phyloP scores from a whole-genome alignment of 2,888 invertebrate genomes.

The Meganola albula region DNA sequence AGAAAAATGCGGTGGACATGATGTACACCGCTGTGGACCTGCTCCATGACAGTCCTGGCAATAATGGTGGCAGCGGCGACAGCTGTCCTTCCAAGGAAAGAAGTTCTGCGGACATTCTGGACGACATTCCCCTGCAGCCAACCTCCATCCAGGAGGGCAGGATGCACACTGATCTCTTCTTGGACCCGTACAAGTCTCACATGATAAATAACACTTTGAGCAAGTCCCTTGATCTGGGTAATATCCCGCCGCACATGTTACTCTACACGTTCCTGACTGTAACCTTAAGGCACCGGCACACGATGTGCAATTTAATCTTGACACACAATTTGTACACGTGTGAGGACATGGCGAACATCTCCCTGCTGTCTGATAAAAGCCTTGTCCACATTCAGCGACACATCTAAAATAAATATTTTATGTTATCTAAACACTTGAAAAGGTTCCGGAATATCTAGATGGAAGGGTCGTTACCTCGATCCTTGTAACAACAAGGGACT shows the following conservation, averaged over 20 bases:
- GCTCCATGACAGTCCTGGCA: constrained; percentile 92
- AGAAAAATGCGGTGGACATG: constrained; percentile 84
- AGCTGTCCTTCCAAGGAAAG: constrained; percentile 89
- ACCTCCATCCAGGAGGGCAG: constrained; percentile 87
- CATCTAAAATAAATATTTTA: constrained; percentile 71
- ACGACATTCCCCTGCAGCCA: constrained; percentile 89
- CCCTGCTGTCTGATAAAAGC: constrained; percentile 85
- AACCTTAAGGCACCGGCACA: constrained; percentile 86
- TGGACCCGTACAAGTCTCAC: constrained; percentile 90
- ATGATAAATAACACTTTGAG: constrained; percentile 89
- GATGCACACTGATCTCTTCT: constrained; percentile 90
- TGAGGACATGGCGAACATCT: constrained; percentile 87
- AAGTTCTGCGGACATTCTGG: constrained; percentile 91
- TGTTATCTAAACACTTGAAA: constrained; percentile 20
- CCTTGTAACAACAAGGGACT: constrained; percentile 85
- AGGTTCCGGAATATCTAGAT: constrained; percentile 30
- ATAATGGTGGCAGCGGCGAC: constrained; percentile 92
- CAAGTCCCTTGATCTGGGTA: constrained; percentile 91
- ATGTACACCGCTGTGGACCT: constrained; percentile 84
- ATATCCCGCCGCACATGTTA: constrained; percentile 87
- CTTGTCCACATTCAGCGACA: constrained; percentile 86
- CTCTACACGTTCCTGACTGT: constrained; percentile 89
- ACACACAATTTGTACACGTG: constrained; percentile 86
- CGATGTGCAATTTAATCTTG: constrained; percentile 87
- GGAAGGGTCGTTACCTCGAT: constrained; percentile 56